Base-by-base conservation (phyloP, 2,888 invertebrate genomes). In the Euzophera pinguis region DNA sequence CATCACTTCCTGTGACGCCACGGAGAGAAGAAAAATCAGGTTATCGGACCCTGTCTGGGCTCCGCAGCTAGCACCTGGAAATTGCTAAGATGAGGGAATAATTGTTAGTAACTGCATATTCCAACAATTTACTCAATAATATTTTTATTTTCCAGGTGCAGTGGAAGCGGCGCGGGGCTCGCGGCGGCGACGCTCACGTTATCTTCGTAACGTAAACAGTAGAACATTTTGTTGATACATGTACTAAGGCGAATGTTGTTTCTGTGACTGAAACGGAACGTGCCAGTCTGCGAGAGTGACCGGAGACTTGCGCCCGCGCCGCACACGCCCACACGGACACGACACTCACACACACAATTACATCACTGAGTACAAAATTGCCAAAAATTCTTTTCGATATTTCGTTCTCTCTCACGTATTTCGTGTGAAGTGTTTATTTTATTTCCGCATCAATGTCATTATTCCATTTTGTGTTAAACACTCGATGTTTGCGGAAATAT, bases 341-440 rank as follows among this genome's bases (percentile, higher is more conserved):
- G 58, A 64, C 67, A 73, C 76, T 72, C 68, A 68, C 73, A 71
- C 75, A 74, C 73, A 73, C 77, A 9, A 9, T 10, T 71, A 69
- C 80, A 84, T 85, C 84, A 84, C 83, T 81, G 85, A 90, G 89
- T 90, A 89, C 90, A 90, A 90, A 90, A 87, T 87, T 85, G 88
- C 89, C 90, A 89, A 90, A 89, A 87, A 87, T 65, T 75, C 71
- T 77, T 74, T 71, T 74, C 67, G 75, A 71, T 67, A 61, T 68
- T 65, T 43, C 64, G 59, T 60, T 67, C 68, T 70, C 32, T 69
- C 59, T 57, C 60, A 60, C 63, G 65, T 62, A 3, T 62, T 37
- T 60, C 63, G 42, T 43, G 17, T 50, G 16, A 43, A 32, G 27
- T 41, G 17, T 53, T 59, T 61, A 60, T 63, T 41, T 59, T 63